Evolutionary conservation across 2,797 vertebrate genomes (phyloP).

Genomic region (Babyrousa celebensis): DNA sequence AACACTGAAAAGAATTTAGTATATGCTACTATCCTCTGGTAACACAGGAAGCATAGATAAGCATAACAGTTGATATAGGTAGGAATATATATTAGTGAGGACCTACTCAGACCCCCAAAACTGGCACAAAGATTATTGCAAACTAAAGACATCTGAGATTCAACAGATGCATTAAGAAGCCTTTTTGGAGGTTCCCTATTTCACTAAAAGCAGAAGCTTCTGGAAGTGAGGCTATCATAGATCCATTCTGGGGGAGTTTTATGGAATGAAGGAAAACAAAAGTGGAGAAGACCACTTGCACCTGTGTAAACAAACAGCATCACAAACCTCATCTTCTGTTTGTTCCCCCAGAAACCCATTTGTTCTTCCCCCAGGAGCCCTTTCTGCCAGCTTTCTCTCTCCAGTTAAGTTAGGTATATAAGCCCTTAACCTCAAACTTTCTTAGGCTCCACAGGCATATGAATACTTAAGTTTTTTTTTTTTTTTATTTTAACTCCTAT

Average conservation of each 20-base stretch:
- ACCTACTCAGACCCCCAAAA: not conserved
- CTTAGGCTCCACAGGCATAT: not conserved
- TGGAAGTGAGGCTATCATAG: not conserved
- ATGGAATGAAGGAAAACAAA: not conserved
- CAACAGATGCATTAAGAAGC: not conserved
- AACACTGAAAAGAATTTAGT: not conserved
- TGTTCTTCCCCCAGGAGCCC: not conserved
- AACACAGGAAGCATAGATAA: not conserved
- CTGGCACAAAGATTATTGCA: slow-evolving; percentile 7
- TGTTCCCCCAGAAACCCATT: not conserved
- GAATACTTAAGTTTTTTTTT: not conserved
- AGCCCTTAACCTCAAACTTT: not conserved
- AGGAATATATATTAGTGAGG: not conserved
- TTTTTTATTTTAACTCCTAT: too few species aligned
- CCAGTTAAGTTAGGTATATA: not conserved
- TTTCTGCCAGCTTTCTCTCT: not conserved
- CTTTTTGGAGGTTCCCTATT: not conserved
- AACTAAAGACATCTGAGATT: slow-evolving; percentile 29
- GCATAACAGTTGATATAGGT: not conserved
- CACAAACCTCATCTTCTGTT: not conserved
- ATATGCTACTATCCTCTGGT: not conserved
- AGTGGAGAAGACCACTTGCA: not conserved
- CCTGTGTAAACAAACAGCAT: not conserved
- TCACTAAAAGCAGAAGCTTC: slow-evolving; percentile 3
- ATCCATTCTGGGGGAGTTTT: not conserved